Conservation (phyloP, 2,113 vertebrate genomes). For the Dissostichus mawsoni region DNA sequence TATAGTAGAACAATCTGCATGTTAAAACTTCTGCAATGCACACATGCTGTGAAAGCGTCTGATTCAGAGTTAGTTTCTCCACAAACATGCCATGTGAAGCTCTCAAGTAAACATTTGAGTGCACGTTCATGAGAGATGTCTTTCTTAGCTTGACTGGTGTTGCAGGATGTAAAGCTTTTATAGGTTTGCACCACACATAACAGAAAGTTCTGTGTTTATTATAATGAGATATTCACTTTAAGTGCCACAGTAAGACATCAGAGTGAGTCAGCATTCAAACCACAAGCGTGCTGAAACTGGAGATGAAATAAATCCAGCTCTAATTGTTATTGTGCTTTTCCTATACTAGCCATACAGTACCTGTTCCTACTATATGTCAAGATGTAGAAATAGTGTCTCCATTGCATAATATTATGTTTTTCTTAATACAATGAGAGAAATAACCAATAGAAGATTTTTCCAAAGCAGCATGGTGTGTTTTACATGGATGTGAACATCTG, state of each 20-base stretch:
- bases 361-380: too few relatives aligned
- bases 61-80: not conserved
- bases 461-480: not conserved
- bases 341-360: too few relatives aligned
- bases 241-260: too few relatives aligned
- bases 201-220: not conserved
- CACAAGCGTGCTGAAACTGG: too few relatives aligned
- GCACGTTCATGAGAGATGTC: not conserved
- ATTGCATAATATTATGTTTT: not conserved
- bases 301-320: too few relatives aligned
- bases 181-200: not conserved
- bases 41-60: not conserved
- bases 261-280: too few relatives aligned
- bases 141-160: not conserved
- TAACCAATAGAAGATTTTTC: not conserved
- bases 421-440: not conserved
- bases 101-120: not conserved
- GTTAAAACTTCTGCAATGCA: constrained; percentile 12
- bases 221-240: too few relatives aligned
- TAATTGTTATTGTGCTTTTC: too few relatives aligned
- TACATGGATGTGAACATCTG: not conserved
- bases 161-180: not conserved
- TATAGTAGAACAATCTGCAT: not conserved
- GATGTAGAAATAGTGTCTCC: too few relatives aligned
- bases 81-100: constrained; percentile 18